A percentile compares a stretch with the other conserved stretches of the same genome.
Evolutionary conservation across 2,888 invertebrate genomes (phyloP).

Genomic region (Cheilosia pagana): DNA sequence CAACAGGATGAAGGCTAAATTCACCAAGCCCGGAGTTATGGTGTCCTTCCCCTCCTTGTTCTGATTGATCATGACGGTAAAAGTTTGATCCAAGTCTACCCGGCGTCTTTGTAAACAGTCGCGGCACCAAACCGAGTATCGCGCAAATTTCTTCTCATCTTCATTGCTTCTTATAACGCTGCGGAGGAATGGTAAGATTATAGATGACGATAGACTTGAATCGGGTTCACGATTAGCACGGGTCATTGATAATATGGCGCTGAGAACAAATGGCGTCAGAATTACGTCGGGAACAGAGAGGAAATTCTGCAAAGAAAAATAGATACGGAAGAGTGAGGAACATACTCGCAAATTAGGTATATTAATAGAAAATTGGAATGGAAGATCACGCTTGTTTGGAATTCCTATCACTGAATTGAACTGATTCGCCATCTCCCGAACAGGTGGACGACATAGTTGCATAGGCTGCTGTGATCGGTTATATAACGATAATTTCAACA

Average conservation of each 20-base stretch:
- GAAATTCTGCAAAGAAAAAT: conserved; percentile 83
- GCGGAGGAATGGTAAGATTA: conserved; percentile 80
- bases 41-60: conserved; percentile 82
- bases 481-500: too few relatives aligned
- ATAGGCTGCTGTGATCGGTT: too few relatives aligned
- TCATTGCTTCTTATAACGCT: conserved; percentile 82
- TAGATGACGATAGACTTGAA: conserved; percentile 79
- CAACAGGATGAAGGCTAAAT: conserved; percentile 84
- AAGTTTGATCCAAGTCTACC: conserved; percentile 80
- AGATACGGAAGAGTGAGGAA: neutral
- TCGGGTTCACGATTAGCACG: conserved; percentile 82
- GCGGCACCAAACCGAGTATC: conserved; percentile 85
- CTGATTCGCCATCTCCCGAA: too few relatives aligned
- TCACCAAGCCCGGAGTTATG: conserved; percentile 84
- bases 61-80: conserved; percentile 82
- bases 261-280: conserved; percentile 87
- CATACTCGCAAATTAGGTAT: too few relatives aligned
- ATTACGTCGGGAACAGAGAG: conserved; percentile 85
- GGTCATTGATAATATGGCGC: conserved; percentile 84
- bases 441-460: too few relatives aligned
- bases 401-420: too few relatives aligned
- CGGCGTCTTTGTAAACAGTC: conserved; percentile 80
- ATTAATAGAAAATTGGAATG: too few relatives aligned
- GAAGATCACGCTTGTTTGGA: too few relatives aligned
- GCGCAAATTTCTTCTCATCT: conserved; percentile 83